phyloP scores from a whole-genome alignment of 2,113 vertebrate species.

The Craseonycteris thonglongyai region DNA sequence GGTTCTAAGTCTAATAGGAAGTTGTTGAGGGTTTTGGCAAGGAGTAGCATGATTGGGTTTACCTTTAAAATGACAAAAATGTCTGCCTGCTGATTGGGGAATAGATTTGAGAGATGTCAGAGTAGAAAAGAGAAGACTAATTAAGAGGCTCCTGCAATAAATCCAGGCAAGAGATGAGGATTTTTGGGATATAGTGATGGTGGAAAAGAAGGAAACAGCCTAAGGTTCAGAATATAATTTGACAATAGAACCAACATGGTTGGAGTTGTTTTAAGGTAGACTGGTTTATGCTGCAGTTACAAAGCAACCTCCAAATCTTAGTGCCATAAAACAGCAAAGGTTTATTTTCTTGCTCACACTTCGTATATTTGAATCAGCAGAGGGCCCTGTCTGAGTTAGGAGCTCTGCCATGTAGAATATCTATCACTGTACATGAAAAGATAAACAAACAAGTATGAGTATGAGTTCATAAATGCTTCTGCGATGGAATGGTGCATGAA shows the following conservation, averaged over 20 bases:
- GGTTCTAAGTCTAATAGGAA: neutral
- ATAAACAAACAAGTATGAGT: neutral
- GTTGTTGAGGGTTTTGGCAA: neutral
- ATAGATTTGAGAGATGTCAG: neutral
- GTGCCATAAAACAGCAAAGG: neutral
- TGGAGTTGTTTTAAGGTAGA: neutral
- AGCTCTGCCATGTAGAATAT: neutral
- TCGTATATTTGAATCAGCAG: neutral
- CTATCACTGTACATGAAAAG: neutral
- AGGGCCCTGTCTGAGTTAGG: neutral
- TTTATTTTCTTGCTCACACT: neutral
- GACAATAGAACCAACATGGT: neutral
- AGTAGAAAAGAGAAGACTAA: neutral
- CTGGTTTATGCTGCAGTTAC: neutral
- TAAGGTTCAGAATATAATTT: neutral
- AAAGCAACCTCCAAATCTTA: neutral
- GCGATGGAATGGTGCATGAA: neutral
- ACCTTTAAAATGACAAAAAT: neutral
- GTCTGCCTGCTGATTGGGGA: neutral
- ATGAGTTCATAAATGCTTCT: neutral
- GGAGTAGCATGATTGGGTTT: neutral
- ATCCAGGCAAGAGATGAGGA: neutral
- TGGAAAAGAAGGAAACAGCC: neutral
- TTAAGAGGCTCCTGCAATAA: neutral
- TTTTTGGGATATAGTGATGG: neutral